A percentile compares a stretch with the other conserved stretches of the same genome.
phyloP scores from a whole-genome alignment of 2,113 vertebrate genomes.

The Anarhynchus alexandrinus region DNA sequence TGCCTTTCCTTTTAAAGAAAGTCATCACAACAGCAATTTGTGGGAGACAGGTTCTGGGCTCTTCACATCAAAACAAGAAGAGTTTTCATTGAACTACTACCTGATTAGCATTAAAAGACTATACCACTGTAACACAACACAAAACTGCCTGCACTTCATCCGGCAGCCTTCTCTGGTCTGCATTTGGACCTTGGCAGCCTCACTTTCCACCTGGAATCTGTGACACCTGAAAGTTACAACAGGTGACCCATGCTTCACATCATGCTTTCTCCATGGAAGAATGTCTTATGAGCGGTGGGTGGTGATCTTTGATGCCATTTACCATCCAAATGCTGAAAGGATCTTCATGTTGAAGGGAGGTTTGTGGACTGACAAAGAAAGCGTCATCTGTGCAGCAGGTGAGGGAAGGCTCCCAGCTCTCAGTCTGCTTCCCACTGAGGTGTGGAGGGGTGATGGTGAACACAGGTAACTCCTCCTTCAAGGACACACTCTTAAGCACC shows the following conservation, averaged over 20 bases:
- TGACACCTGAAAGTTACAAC: not conserved
- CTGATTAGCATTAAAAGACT: slow-evolving; percentile 6
- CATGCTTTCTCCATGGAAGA: not conserved
- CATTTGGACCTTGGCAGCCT: not conserved
- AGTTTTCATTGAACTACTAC: not conserved
- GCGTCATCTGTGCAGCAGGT: not conserved
- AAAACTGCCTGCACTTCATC: not conserved
- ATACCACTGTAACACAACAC: not conserved
- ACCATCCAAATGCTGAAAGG: not conserved
- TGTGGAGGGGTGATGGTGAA: not conserved
- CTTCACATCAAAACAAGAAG: not conserved
- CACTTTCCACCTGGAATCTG: not conserved
- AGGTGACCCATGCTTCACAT: not conserved
- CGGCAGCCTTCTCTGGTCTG: not conserved
- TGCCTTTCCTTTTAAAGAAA: slow-evolving; percentile 1
- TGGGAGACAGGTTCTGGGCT: not conserved
- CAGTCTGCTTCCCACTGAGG: not conserved
- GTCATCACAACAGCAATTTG: slow-evolving; percentile 8
- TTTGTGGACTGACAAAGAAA: not conserved
- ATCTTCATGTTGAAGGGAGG: not conserved
- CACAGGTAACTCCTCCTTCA: not conserved
- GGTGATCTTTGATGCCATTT: not conserved
- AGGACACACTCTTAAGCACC: not conserved
- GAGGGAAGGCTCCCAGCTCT: not conserved
- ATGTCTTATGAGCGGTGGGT: not conserved